Evolutionary conservation across 2,888 invertebrate genomes (phyloP), one percentile per base, ranked within the genome.

Genomic region (Endomychus coccineus): DNA sequence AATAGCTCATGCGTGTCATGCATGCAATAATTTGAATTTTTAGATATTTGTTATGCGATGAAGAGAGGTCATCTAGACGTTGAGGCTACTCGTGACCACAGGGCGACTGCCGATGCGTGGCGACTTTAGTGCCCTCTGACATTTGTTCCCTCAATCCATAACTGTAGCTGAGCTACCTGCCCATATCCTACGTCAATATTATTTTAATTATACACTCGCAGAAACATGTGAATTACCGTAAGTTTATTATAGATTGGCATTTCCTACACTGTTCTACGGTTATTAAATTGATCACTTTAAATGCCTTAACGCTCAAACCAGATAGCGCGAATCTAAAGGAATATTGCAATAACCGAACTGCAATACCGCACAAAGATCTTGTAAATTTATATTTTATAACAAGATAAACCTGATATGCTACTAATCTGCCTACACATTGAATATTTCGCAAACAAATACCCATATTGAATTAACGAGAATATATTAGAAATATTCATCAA

Each of bases 41-140:
- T 11, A 23, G 27, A 17, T 34, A 31, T 24, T 16, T 39, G 33
- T 29, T 33, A 23, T 39, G 39, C 34, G 16, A 33, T 23, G 28
- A 33, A 17, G 16, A 23, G 29, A 14, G 36, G 36, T 36, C 36
- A 22, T 14, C 23, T 22, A 36, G 36, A 29, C 25, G 31, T 28
- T 16, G 32, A 13, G 22, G 34, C 35, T 34, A 36, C 43, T 50
- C 44, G 48, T 46, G 48, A 48, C 46, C 44, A 42, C 39, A 35
- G 40, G 25, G 34, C 34, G 33, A 34, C 41, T 50, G 50, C 50
- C 58, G 59, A 58, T 61, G 60, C 61, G 60, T 60, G 61, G 58
- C 52, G 58, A 55, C 58, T 59, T 48, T 48, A 49, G 46, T 60
- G 61, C 58, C 62, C 63, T 59, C 50, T 62, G 60, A 62, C 63